Conservation (phyloP, 2,113 vertebrate genomes). For the Tragelaphus imberbis region DNA sequence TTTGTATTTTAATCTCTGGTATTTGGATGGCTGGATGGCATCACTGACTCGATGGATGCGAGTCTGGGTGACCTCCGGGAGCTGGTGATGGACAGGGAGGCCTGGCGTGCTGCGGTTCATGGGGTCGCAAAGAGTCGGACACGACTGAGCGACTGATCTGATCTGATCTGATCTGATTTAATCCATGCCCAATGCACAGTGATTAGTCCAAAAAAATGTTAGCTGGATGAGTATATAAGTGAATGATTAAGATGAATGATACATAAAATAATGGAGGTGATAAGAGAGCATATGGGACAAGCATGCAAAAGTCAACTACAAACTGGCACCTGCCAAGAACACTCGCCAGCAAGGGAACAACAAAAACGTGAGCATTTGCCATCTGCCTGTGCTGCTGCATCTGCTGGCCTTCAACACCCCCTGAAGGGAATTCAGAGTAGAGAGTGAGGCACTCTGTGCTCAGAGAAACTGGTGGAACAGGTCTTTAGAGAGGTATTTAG, state of each 20-base stretch:
- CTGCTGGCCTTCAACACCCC: not conserved
- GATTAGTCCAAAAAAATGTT: not conserved
- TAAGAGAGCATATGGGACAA: not conserved
- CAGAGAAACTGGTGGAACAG: not conserved
- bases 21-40: no score
- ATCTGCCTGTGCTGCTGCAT: not conserved
- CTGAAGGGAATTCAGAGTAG: not conserved
- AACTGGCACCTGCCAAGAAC: not conserved
- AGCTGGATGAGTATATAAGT: not conserved
- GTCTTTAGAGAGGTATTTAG: not conserved
- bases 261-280: not conserved
- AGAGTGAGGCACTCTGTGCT: not conserved
- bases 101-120: no score
- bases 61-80: no score
- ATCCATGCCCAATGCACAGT: not conserved
- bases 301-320: not conserved
- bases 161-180: no score
- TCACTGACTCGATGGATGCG: no score
- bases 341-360: not conserved
- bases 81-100: no score
- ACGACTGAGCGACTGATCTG: no score
- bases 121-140: no score
- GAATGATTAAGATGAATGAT: not conserved
- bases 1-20: not conserved
- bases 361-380: not conserved